Conservation (phyloP, 2,888 invertebrate genomes). For the Bibio marci region DNA sequence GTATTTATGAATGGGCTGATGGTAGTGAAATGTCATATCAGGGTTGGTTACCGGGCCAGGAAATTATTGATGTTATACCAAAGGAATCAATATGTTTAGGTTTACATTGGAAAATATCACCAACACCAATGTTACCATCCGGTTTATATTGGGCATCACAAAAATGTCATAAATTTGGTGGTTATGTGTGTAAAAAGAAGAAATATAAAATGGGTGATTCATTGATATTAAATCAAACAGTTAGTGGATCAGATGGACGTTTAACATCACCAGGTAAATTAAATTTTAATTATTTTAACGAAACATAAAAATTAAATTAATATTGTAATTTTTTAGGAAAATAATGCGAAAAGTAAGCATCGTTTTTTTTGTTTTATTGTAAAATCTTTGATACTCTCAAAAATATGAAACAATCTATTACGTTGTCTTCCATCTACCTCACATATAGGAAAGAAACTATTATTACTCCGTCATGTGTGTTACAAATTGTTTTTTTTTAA, state of each 20-base stretch:
- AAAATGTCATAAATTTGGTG: constrained; percentile 44
- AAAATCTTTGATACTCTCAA: background rate
- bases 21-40: constrained; percentile 37
- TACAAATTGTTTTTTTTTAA: no score
- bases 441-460: no score
- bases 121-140: constrained; percentile 44
- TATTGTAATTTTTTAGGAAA: background rate
- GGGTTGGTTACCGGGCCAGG: constrained; percentile 45
- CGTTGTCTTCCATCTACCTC: no score
- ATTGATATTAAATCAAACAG: constrained; percentile 41
- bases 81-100: constrained; percentile 32
- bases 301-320: background rate
- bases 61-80: constrained; percentile 20
- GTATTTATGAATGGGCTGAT: constrained; percentile 45
- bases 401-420: no score
- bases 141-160: constrained; percentile 54
- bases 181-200: constrained; percentile 46
- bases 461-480: no score
- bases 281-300: no score
- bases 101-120: constrained; percentile 48
- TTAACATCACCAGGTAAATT: constrained; percentile 43
- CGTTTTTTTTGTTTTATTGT: background rate
- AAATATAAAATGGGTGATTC: constrained; percentile 26
- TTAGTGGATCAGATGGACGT: constrained; percentile 44
- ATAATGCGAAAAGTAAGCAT: background rate